Percentiles rank a stretch among this genome's conserved stretches.
phyloP scores from a whole-genome alignment of 92 coral and sea anemone genomes.

The Epizoanthus fatuus region DNA sequence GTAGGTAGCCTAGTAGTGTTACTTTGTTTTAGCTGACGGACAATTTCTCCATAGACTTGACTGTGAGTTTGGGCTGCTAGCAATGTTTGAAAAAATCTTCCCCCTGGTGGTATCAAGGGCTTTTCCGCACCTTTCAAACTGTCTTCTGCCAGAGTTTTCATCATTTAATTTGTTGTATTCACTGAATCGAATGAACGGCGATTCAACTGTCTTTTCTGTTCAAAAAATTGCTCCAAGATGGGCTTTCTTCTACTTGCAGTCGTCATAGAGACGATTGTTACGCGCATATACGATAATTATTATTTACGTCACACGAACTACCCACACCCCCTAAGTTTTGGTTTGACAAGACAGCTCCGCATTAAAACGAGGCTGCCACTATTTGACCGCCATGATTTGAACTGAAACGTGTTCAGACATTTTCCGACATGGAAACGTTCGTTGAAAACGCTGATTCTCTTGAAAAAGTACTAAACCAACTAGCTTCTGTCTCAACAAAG shows the following conservation, averaged over 20 bases:
- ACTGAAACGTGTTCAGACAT: not conserved
- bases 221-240: no score
- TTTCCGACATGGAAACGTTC: not conserved
- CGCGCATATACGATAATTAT: not conserved
- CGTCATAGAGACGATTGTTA: conserved; percentile 69
- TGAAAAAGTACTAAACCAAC: conserved; percentile 11
- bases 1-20: conserved; percentile 48
- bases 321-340: not conserved
- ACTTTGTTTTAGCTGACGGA: conserved; percentile 73
- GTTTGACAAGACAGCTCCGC: not conserved
- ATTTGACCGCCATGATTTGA: conserved; percentile 1
- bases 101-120: conserved; percentile 17
- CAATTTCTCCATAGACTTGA: conserved; percentile 81
- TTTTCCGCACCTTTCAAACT: conserved; percentile 30
- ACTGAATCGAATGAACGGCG: not conserved
- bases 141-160: conserved; percentile 23
- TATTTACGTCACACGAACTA: conserved; percentile 20
- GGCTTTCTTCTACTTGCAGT: conserved; percentile 68
- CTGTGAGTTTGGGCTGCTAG: conserved; percentile 60
- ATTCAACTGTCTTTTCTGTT: no score
- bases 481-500: not conserved
- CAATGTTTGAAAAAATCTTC: conserved; percentile 27
- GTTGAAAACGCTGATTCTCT: not conserved
- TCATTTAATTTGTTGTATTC: not conserved
- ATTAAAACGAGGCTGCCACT: conserved; percentile 1